Percentiles rank a stretch among this genome's conserved stretches.
phyloP scores from a whole-genome alignment of 2,888 invertebrate species.

The Yponomeuta evonymella region DNA sequence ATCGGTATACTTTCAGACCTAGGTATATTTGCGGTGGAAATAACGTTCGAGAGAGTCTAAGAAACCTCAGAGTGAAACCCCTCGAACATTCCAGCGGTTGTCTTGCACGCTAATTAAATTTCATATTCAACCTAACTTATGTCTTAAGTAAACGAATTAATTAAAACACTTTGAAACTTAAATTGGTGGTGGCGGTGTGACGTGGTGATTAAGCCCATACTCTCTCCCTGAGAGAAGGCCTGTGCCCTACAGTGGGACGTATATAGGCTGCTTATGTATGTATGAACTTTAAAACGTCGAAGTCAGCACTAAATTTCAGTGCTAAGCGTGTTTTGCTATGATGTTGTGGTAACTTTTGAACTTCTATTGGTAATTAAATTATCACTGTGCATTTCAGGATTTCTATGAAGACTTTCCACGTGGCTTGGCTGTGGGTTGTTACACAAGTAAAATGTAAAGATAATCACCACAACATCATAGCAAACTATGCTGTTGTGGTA shows the following conservation, averaged over 20 bases:
- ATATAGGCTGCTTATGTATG: too few relatives aligned
- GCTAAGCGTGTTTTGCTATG: not conserved
- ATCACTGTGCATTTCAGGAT: not conserved
- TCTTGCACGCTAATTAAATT: not conserved
- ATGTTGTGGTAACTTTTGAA: not conserved
- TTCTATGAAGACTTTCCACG: not conserved
- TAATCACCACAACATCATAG: too few relatives aligned
- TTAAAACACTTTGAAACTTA: not conserved
- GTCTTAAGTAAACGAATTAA: not conserved
- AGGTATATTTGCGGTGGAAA: too few relatives aligned
- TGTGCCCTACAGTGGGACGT: too few relatives aligned
- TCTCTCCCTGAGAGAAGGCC: too few relatives aligned
- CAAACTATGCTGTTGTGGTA: not conserved
- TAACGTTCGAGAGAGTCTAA: not conserved
- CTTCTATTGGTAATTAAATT: not conserved
- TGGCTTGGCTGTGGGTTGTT: not conserved
- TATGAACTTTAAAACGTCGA: not conserved
- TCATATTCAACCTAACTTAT: not conserved
- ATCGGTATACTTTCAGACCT: too few relatives aligned
- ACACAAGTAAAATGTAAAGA: not conserved
- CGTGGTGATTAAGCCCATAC: too few relatives aligned
- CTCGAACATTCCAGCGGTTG: not conserved
- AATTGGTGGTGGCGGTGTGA: too few relatives aligned
- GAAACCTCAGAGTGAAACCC: not conserved
- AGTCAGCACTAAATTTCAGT: not conserved